Evolutionary conservation across 2,797 vertebrate genomes (phyloP).

Genomic region (Orientallactaga sibirica): DNA sequence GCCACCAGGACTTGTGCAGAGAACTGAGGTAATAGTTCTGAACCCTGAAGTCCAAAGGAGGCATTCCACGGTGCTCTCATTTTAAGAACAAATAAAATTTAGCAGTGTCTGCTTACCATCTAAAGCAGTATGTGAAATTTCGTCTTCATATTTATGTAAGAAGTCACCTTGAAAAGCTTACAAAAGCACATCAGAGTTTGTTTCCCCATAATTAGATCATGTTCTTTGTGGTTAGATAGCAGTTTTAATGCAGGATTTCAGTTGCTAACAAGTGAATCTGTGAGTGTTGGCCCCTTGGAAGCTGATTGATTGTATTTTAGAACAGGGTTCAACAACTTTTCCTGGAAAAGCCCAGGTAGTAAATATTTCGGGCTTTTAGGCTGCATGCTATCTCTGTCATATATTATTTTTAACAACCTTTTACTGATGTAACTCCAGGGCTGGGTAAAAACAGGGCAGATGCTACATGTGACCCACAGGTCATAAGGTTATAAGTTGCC

Average conservation of each 20-base stretch:
- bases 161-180: constrained; percentile 27
- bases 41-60: not conserved
- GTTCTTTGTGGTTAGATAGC: not conserved
- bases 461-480: not conserved
- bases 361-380: constrained; percentile 24
- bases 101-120: not conserved
- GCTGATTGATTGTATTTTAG: not conserved
- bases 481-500: constrained; percentile 13
- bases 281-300: not conserved
- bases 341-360: not conserved
- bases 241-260: not conserved
- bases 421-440: constrained; percentile 1
- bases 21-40: not conserved
- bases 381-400: not conserved
- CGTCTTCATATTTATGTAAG: not conserved
- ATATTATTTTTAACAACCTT: constrained; percentile 10
- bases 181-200: not conserved
- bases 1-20: not conserved
- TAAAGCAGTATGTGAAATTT: not conserved
- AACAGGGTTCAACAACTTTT: not conserved
- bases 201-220: not conserved
- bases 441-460: not conserved
- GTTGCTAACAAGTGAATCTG: not conserved
- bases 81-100: not conserved
- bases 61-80: not conserved